phyloP scores from a whole-genome alignment of 2,113 vertebrate species.

The Psettodes erumei region DNA sequence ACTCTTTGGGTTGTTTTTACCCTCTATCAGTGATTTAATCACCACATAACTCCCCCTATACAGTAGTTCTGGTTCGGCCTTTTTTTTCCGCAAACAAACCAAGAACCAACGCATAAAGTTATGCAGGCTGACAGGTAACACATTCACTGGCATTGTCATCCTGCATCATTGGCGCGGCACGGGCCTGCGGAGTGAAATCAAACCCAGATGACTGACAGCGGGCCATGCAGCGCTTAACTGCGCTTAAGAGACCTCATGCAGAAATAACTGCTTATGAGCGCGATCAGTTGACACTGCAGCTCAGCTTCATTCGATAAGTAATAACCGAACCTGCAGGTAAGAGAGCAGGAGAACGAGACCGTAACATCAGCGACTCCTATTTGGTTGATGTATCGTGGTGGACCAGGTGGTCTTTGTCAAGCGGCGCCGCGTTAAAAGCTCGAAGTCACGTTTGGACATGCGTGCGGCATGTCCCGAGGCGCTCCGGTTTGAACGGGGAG shows the following conservation, averaged over 20 bases:
- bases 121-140: too few species aligned
- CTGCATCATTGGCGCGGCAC: neutral
- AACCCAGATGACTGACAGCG: neutral
- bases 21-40: neutral
- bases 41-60: neutral
- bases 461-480: slow-evolving; percentile 40
- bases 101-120: neutral
- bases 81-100: neutral
- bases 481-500: slow-evolving; percentile 4
- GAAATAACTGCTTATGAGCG: too few species aligned
- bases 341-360: too few species aligned
- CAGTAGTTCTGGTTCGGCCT: neutral
- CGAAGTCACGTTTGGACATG: slow-evolving; percentile 56
- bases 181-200: neutral
- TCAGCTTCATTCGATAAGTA: neutral
- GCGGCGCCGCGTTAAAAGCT: slow-evolving; percentile 1
- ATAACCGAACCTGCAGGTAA: too few species aligned
- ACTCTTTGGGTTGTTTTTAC: neutral
- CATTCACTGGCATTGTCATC: neutral
- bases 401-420: slow-evolving; percentile 54
- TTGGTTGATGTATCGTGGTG: neutral
- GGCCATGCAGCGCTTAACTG: neutral
- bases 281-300: too few species aligned
- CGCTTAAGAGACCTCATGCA: too few species aligned
- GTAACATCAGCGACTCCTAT: neutral